Percentiles rank a stretch among this genome's conserved stretches.
These are phyloP conservation scores for Neria commutata DNA, from an alignment of 2,888 invertebrate genomes.

Conservation along the genomic window DNA sequence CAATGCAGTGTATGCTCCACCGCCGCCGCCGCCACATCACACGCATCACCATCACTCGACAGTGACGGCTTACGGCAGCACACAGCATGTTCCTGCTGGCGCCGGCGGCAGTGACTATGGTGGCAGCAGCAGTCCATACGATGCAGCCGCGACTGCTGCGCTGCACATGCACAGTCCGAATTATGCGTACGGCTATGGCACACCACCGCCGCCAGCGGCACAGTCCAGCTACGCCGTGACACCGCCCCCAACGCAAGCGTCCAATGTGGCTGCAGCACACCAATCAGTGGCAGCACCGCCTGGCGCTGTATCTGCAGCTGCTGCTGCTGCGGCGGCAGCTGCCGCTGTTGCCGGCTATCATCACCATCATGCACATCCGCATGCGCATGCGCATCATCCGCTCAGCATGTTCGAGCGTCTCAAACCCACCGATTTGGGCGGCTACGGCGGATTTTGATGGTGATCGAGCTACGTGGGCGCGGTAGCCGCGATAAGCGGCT, in stretches of 20 bases:
- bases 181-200: constrained; percentile 66
- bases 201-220: constrained; percentile 37
- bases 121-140: constrained; percentile 46
- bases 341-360: constrained; percentile 32
- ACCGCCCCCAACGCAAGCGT: constrained; percentile 1
- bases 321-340: constrained; percentile 22
- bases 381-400: constrained; percentile 57
- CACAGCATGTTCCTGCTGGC: constrained; percentile 46
- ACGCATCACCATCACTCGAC: constrained; percentile 16
- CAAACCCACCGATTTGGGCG: constrained; percentile 64
- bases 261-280: constrained; percentile 4
- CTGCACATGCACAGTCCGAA: constrained; percentile 74
- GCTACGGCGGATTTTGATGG: constrained; percentile 64
- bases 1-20: constrained; percentile 60
- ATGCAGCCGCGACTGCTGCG: constrained; percentile 63
- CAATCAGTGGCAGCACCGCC: constrained; percentile 26
- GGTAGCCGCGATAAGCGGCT: too few relatives aligned
- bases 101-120: constrained; percentile 9
- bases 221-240: constrained; percentile 39
- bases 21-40: constrained; percentile 16
- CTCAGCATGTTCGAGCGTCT: constrained; percentile 63
- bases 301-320: constrained; percentile 25
- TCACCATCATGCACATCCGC: constrained; percentile 32
- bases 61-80: constrained; percentile 18
- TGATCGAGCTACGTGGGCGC: too few relatives aligned